Evolutionary conservation across 1,140 invertebrate genomes (phyloP).

Genomic region (Lepidurus packardi): DNA sequence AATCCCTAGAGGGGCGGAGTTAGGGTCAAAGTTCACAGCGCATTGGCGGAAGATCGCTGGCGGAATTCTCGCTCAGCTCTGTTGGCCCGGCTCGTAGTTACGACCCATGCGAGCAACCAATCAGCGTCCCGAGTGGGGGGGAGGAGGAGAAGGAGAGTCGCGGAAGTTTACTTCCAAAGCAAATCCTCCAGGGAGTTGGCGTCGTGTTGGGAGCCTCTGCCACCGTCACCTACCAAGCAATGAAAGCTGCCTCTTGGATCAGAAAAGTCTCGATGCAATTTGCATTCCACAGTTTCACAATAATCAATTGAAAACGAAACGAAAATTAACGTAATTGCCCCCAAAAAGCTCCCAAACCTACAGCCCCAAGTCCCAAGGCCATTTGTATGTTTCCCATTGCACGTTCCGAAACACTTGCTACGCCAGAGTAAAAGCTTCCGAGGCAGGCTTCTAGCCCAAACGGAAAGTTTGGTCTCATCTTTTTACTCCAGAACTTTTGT

Average conservation of each 20-base stretch:
- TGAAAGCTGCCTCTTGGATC: constrained; percentile 11
- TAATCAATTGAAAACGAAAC: not conserved
- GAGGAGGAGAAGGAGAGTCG: constrained; percentile 11
- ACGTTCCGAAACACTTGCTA: too few relatives aligned
- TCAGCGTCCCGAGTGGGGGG: not conserved
- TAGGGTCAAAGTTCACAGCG: constrained; percentile 17
- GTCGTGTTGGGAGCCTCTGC: constrained; percentile 7
- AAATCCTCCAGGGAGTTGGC: constrained; percentile 15
- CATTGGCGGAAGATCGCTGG: constrained; percentile 16
- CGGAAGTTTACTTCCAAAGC: not conserved
- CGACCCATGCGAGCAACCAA: not conserved
- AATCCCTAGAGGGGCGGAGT: constrained; percentile 20
- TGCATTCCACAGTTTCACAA: constrained; percentile 4
- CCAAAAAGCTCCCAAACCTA: too few relatives aligned
- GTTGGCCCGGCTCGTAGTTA: not conserved
- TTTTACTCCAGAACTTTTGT: too few relatives aligned
- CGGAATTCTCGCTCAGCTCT: not conserved
- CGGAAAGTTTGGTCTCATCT: too few relatives aligned
- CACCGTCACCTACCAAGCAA: not conserved
- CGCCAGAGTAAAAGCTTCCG: too few relatives aligned
- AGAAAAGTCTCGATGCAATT: not conserved
- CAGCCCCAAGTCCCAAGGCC: too few relatives aligned
- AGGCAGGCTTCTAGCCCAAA: too few relatives aligned
- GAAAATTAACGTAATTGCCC: not conserved
- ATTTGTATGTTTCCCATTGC: too few relatives aligned